Percentiles rank a stretch among this genome's conserved stretches.
Evolutionary conservation across 2,797 vertebrate genomes (phyloP).

Genomic region (Spheniscus humboldti): DNA sequence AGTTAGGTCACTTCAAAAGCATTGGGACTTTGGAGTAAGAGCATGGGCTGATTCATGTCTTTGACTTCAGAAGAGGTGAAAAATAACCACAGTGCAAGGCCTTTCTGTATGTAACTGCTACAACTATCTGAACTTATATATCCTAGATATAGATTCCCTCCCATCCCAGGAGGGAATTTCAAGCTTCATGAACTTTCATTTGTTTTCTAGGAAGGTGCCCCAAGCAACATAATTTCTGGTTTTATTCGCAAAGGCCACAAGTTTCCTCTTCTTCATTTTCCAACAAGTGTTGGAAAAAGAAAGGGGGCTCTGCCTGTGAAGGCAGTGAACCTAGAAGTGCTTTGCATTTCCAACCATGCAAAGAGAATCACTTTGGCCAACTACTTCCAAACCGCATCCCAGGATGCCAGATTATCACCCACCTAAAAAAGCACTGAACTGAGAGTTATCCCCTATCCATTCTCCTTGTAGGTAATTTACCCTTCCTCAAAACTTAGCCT

Average conservation of each 20-base stretch:
- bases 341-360: background rate
- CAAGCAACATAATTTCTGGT: background rate
- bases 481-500: background rate
- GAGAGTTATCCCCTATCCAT: background rate
- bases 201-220: background rate
- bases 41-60: background rate
- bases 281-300: background rate
- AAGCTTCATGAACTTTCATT: background rate
- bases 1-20: background rate
- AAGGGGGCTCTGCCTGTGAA: background rate
- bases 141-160: background rate
- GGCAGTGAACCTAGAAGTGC: background rate
- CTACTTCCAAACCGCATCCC: background rate
- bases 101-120: background rate
- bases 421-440: background rate
- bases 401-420: background rate
- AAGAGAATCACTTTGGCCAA: background rate
- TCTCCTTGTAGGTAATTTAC: background rate
- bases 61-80: background rate
- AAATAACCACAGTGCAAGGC: background rate
- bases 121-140: background rate
- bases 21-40: background rate
- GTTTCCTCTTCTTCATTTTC: background rate
- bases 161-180: background rate
- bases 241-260: background rate